A percentile compares a stretch with the other conserved stretches of the same genome.
Conservation (phyloP, 2,888 invertebrate genomes). For the Cheilosia grossa region DNA sequence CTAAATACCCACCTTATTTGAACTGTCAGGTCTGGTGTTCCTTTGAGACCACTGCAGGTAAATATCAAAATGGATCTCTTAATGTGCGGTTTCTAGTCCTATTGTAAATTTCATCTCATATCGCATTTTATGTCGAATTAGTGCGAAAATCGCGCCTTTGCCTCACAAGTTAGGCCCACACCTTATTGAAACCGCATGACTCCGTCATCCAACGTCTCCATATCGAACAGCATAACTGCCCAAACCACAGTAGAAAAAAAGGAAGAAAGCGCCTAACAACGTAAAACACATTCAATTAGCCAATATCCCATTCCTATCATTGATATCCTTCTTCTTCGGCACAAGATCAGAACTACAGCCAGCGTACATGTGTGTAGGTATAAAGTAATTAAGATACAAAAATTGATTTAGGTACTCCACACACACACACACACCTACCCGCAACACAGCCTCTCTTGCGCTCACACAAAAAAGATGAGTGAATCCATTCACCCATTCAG, state of each 20-base stretch:
- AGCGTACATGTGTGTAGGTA: constrained; percentile 26
- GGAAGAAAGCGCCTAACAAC: constrained; percentile 33
- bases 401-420: constrained; percentile 60
- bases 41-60: too few species aligned
- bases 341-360: not conserved
- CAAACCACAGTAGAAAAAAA: constrained; percentile 21
- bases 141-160: too few species aligned
- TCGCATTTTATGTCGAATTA: too few species aligned
- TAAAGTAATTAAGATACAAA: constrained; percentile 68
- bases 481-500: constrained; percentile 57
- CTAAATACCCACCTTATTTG: too few species aligned
- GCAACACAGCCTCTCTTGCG: not conserved
- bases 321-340: constrained; percentile 54
- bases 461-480: constrained; percentile 28
- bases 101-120: too few species aligned
- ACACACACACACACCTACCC: not conserved
- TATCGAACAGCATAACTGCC: not conserved
- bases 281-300: constrained; percentile 74
- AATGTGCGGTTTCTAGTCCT: too few species aligned
- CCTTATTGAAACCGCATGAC: too few species aligned
- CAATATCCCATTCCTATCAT: constrained; percentile 70
- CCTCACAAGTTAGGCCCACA: too few species aligned
- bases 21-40: too few species aligned
- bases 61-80: too few species aligned
- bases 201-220: too few species aligned